These are phyloP conservation scores for Ectropis grisescens DNA, from an alignment of 1,140 invertebrate species.

Conservation along the genomic window DNA sequence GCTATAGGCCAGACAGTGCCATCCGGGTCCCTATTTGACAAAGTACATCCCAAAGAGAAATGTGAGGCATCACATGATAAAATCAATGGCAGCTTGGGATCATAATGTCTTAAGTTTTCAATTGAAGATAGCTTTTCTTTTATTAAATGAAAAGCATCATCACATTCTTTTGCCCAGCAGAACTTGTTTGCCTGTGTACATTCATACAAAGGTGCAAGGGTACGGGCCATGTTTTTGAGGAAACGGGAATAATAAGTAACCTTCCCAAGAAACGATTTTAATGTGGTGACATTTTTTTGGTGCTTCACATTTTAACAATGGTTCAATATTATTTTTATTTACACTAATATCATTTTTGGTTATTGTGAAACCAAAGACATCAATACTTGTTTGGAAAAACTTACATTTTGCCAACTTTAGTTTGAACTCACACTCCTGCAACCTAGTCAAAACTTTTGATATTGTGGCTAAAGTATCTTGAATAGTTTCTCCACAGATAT, in stretches of 20 bases:
- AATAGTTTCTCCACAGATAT: conserved; percentile 3
- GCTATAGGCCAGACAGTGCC: conserved; percentile 16
- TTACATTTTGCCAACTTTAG: conserved; percentile 13
- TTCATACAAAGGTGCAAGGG: conserved; percentile 14
- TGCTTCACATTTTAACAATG: conserved; percentile 6
- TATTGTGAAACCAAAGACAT: conserved; percentile 13
- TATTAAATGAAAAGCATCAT: conserved; percentile 10
- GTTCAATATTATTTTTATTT: conserved; percentile 14
- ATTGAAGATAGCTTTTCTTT: conserved; percentile 9
- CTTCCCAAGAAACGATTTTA: conserved; percentile 16
- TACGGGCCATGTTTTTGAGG: conserved; percentile 12
- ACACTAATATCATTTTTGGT: conserved; percentile 8
- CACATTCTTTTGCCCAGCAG: conserved; percentile 12
- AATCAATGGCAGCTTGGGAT: conserved; percentile 10
- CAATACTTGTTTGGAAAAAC: conserved; percentile 12
- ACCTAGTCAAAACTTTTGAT: conserved; percentile 2
- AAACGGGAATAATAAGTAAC: conserved; percentile 16
- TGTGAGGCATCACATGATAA: conserved; percentile 15
- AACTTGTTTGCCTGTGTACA: conserved; percentile 13
- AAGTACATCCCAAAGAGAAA: conserved; percentile 5
- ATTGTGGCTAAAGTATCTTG: conserved; percentile 3
- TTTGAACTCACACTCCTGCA: conserved; percentile 10
- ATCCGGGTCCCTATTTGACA: conserved; percentile 9
- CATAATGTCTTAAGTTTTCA: conserved; percentile 10
- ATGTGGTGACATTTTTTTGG: conserved; percentile 9